These are phyloP conservation scores for Anarsia innoxiella DNA, from an alignment of 2,888 invertebrate genomes.

Conservation along the genomic window DNA sequence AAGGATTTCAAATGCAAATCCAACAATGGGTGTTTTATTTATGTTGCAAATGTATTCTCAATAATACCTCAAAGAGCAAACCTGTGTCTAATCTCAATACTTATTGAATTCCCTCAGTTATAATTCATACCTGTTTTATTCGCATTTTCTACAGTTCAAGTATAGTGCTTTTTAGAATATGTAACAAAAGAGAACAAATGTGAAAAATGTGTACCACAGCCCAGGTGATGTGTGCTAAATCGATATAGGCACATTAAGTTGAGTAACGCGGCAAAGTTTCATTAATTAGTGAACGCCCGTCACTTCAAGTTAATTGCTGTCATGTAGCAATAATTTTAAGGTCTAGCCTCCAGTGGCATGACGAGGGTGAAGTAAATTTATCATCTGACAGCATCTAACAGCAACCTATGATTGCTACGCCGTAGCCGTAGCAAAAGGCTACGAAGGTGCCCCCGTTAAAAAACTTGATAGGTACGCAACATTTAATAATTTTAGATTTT, in stretches of 20 bases:
- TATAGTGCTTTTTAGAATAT: too few relatives aligned
- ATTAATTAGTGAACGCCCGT: constrained; percentile 6
- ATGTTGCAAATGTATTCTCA: too few relatives aligned
- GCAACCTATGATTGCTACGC: constrained; percentile 1
- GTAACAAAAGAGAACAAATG: too few relatives aligned
- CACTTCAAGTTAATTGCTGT: constrained; percentile 6
- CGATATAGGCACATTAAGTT: constrained; percentile 1
- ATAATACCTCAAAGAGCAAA: constrained; percentile 5
- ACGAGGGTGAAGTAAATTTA: constrained; percentile 2
- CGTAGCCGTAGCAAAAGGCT: constrained; percentile 3
- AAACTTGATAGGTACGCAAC: too few relatives aligned
- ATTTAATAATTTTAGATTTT: too few relatives aligned
- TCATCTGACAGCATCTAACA: constrained; percentile 6
- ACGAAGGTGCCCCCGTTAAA: too few relatives aligned
- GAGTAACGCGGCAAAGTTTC: constrained; percentile 6
- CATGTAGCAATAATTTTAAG: constrained; percentile 1
- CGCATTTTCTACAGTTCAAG: too few relatives aligned
- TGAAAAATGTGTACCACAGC: too few relatives aligned
- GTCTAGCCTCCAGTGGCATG: constrained; percentile 3
- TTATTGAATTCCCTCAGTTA: not conserved
- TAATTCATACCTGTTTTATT: too few relatives aligned
- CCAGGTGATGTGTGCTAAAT: too few relatives aligned
- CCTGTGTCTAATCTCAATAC: not conserved
- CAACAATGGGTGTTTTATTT: too few relatives aligned
- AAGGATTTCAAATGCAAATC: too few relatives aligned